Base-by-base conservation (phyloP, 2,113 vertebrate genomes). In the Hydrochoerus hydrochaeris region DNA sequence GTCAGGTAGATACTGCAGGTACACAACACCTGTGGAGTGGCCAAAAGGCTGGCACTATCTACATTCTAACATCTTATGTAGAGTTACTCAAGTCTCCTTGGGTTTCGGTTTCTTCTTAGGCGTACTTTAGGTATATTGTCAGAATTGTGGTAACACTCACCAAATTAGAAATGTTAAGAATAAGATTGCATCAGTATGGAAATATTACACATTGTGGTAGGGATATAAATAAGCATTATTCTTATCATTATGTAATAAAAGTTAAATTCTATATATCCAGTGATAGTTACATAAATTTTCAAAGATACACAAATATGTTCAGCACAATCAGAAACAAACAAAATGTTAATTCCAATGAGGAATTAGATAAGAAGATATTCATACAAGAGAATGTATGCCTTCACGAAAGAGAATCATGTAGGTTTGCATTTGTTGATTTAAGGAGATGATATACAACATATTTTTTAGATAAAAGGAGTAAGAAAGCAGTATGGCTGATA, bases 401-500 rank as follows among this genome's bases (percentile, higher is more conserved):
- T 30, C 46, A 46, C 92, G 60, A 35, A 86, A 86, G 67, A 63
- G 52, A 95, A 65, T 41, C 41, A 35, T 38, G 5, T 62, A 46
- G 28, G 57, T 92, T 92, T 92, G 30, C 35, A 62, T 82, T 94
- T 96, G 60, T 90, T 92, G 69, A 87, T 11, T 77, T 82, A 46
- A 91, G 14, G 67, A 94, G 58, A 92, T 78, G 24, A 20, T 62
- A 8, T 49, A 32, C 4, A 16, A 81, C 44, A 35, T 57, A 19
- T 57, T 91, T 96, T 90, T 67, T 44, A 73, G 67, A 78, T 44
- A 90, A 97, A 92, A 92, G 26, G 12, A 78, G 95, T 93, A 58
- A 80, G 7, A 75, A 60, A 83, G 3, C 30, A 80, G 7, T 46
- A 8, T 30, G 5, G 19, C 24, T 90, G 46, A 65, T 60, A 73